Evolutionary conservation across 2,113 vertebrate genomes (phyloP).

Genomic region (Cavia porcellus): DNA sequence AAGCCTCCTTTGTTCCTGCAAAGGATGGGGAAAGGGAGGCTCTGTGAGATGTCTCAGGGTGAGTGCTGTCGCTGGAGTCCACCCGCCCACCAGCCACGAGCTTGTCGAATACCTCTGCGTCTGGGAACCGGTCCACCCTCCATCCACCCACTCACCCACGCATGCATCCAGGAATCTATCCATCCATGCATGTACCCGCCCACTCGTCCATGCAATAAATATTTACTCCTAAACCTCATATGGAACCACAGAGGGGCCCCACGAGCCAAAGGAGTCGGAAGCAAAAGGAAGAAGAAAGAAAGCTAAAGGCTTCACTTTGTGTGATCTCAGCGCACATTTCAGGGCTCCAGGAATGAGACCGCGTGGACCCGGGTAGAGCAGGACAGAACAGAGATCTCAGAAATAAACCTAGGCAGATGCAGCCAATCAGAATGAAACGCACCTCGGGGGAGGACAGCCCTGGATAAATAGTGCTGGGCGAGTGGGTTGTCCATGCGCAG

Average conservation of each 20-base stretch:
- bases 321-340: not conserved
- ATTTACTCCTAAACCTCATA: not conserved
- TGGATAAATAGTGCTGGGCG: not conserved
- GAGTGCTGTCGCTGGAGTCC: not conserved
- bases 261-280: not conserved
- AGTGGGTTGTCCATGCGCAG: not conserved
- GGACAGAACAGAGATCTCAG: not conserved
- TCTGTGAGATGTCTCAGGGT: not conserved
- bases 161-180: not conserved
- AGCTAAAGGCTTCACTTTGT: no score
- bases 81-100: not conserved
- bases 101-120: not conserved
- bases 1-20: not conserved
- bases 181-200: no score
- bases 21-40: not conserved
- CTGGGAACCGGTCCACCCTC: not conserved
- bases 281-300: not conserved
- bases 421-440: not conserved
- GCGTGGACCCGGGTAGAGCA: accelerated
- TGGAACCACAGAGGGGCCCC: not conserved
- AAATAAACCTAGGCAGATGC: not conserved
- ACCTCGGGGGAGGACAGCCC: not conserved
- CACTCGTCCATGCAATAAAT: not conserved
- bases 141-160: not conserved
- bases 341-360: no score